Evolutionary conservation across 2,797 vertebrate species (phyloP), one percentile per base, ranked within the genome.

Genomic region (Hyperoplus lanceolatus): DNA sequence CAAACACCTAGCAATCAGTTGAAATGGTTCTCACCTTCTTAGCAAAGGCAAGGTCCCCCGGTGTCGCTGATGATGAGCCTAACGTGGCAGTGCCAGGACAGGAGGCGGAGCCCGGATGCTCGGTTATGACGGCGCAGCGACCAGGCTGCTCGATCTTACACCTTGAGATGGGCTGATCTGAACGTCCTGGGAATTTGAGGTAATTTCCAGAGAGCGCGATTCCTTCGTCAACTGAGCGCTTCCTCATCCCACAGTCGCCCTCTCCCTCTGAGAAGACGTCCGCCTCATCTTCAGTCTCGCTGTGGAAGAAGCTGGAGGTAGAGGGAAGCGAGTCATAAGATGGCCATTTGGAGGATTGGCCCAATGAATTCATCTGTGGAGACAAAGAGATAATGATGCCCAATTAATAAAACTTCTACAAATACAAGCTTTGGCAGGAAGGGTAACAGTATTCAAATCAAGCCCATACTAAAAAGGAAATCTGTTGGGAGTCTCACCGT

Each of bases 31-130:
- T 83, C 68, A 98, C 97, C 93, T 98, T 98, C 85, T 96, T 94
- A 68, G 97, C 96, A 5, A 98, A 98, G 3, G 96, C 89, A 16
- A 92, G 76, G 80, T 98, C 96, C 16, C 96, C 96, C 0, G 96
- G 94, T 1, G 96, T 94, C 49, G 14, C 70, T n/a, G 88, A 3
- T 77, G 93, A 45, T 21, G 81, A 77, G 63, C 18, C 55, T 11
- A 75, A 41, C 1, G 5, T 49, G 13, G 72, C 77, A 7, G 58
- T 77, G 79, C 55, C 61, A 13, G 43, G 73, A 29, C 67, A 81
- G n/a, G 70, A 49, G 7, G 70, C 79, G 1, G 60, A 38, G 65
- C 62, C 48, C 0, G 46, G 77, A 43, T 45, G 77, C 45, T 80
- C 71, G 0, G 18, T 49, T 55, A 67, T 57, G 8, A 71, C 70